These are phyloP conservation scores for Dione vanillae DNA, from an alignment of 2,888 invertebrate genomes.

Conservation along the genomic window DNA sequence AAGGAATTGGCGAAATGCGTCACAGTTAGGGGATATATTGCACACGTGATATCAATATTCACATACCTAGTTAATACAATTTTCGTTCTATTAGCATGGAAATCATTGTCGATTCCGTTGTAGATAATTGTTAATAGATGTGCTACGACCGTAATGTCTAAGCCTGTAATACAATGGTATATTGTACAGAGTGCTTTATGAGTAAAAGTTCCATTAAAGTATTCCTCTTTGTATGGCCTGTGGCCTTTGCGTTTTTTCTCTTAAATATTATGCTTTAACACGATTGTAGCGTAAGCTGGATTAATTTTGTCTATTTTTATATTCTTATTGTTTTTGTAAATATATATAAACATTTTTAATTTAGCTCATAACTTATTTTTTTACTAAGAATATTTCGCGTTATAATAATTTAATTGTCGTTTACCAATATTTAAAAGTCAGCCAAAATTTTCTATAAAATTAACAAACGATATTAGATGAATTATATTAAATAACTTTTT, in stretches of 20 bases:
- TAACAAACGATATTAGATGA: background rate
- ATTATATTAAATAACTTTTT: background rate
- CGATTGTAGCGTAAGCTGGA: conserved; percentile 10
- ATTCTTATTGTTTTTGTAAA: background rate
- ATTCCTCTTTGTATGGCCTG: conserved; percentile 32
- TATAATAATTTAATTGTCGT: background rate
- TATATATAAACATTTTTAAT: background rate
- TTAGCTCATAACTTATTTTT: background rate
- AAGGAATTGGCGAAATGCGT: conserved; percentile 50
- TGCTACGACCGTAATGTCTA: conserved; percentile 44
- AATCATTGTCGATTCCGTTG: conserved; percentile 45
- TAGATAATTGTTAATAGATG: conserved; percentile 43
- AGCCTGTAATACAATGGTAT: conserved; percentile 43
- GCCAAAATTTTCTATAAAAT: background rate
- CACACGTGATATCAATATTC: conserved; percentile 50
- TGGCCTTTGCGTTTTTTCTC: conserved; percentile 26
- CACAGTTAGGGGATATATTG: conserved; percentile 46
- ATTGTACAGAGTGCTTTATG: conserved; percentile 36
- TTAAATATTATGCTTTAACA: conserved; percentile 16
- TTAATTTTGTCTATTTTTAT: conserved; percentile 1
- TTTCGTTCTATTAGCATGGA: conserved; percentile 50
- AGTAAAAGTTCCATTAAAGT: conserved; percentile 38
- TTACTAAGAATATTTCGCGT: too few species aligned
- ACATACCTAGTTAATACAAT: conserved; percentile 48
- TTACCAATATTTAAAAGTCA: background rate